phyloP scores from a whole-genome alignment of 2,888 invertebrate species.

The Heliothis peltigera region DNA sequence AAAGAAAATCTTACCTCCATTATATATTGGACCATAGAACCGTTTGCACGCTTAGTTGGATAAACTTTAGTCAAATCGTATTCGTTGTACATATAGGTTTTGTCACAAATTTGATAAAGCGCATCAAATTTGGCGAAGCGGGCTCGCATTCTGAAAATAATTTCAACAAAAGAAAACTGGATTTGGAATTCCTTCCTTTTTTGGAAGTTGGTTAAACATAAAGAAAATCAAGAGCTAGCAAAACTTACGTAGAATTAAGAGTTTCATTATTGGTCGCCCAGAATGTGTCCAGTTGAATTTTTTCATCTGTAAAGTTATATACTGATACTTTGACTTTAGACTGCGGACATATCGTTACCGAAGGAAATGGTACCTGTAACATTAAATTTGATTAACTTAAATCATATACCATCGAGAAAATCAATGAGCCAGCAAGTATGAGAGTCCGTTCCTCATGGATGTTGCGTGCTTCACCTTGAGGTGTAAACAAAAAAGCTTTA shows the following conservation, averaged over 20 bases:
- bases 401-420: neutral
- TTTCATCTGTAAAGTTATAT: slow-evolving; percentile 60
- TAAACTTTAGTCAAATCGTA: neutral
- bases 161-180: no score
- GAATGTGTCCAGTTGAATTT: slow-evolving; percentile 1
- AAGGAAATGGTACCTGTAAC: slow-evolving; percentile 73
- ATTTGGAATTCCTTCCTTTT: no score
- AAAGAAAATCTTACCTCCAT: slow-evolving; percentile 18
- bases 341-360: slow-evolving; percentile 74
- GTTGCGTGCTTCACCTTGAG: no score
- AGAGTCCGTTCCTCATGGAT: no score
- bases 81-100: rapidly evolving
- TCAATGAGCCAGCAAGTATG: no score
- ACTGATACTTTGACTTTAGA: slow-evolving; percentile 58
- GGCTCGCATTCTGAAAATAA: slow-evolving; percentile 35
- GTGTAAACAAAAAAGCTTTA: no score
- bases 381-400: neutral
- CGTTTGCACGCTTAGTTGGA: slow-evolving; percentile 13
- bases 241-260: slow-evolving; percentile 42
- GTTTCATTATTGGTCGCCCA: neutral
- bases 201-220: no score
- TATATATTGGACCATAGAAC: slow-evolving; percentile 21
- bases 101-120: slow-evolving; percentile 24
- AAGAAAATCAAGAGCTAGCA: neutral
- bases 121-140: slow-evolving; percentile 18